A percentile compares a stretch with the other conserved stretches of the same genome.
Conservation (phyloP, 2,113 vertebrate species). For the Emydocephalus ijimae region DNA sequence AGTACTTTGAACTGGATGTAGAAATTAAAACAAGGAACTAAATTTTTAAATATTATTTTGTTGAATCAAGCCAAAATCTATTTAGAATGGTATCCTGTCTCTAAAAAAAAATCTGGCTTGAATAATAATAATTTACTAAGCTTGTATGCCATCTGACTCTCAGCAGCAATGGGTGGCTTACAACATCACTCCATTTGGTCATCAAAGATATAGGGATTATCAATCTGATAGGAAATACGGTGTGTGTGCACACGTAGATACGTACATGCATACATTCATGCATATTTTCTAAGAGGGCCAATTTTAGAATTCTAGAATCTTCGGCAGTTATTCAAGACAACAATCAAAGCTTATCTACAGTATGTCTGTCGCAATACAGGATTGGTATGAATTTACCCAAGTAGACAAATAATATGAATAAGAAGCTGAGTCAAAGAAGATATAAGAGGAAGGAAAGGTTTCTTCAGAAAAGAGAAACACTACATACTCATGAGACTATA, state of each 20-base stretch:
- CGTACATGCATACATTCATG: neutral
- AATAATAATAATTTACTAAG: neutral
- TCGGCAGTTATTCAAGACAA: neutral
- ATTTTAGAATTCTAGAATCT: neutral
- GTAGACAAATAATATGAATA: neutral
- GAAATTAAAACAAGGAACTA: neutral
- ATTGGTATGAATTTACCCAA: neutral
- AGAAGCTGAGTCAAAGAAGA: neutral
- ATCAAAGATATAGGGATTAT: neutral
- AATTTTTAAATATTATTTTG: neutral
- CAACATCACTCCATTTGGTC: neutral
- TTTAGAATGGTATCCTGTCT: neutral
- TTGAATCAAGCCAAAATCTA: neutral
- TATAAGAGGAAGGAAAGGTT: neutral
- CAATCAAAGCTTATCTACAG: neutral
- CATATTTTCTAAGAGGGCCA: neutral
- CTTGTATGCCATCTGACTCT: neutral
- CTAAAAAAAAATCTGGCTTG: neutral
- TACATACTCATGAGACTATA: neutral
- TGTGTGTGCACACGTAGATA: neutral
- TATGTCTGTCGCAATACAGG: neutral
- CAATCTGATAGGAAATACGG: neutral
- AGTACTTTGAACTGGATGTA: neutral
- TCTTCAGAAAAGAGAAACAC: neutral
- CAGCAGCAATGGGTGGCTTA: neutral